phyloP scores from a whole-genome alignment of 2,888 invertebrate species.

The Nephrotoma guestfalica region DNA sequence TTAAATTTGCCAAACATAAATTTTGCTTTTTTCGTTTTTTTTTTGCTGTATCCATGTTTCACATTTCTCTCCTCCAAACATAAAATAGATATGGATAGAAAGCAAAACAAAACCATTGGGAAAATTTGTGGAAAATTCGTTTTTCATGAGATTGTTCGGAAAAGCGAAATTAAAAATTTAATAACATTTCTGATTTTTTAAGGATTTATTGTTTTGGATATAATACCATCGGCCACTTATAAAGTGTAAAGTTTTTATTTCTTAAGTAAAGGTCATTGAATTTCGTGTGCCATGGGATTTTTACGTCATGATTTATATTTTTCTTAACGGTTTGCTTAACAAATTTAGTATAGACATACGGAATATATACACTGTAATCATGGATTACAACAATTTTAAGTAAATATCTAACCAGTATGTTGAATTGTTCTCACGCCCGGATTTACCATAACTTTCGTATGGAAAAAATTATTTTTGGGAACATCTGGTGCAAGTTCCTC shows the following conservation, averaged over 20 bases:
- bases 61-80: neutral
- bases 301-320: neutral
- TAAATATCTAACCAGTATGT: too few species aligned
- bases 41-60: neutral
- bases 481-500: too few species aligned
- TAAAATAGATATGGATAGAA: neutral
- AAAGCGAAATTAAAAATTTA: neutral
- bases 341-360: neutral
- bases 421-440: too few species aligned
- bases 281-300: neutral
- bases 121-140: neutral
- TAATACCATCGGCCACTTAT: neutral
- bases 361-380: neutral
- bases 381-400: too few species aligned
- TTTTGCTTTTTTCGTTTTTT: neutral
- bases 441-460: too few species aligned
- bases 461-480: too few species aligned
- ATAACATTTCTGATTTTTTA: neutral
- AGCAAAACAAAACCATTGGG: neutral
- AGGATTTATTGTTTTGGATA: neutral
- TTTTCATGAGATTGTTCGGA: neutral
- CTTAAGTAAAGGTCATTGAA: neutral
- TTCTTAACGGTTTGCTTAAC: neutral
- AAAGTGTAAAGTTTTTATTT: neutral
- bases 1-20: neutral